Percentiles rank a stretch among this genome's conserved stretches.
These are phyloP conservation scores for Acleris emargana DNA, from an alignment of 2,888 invertebrate species.

Conservation along the genomic window DNA sequence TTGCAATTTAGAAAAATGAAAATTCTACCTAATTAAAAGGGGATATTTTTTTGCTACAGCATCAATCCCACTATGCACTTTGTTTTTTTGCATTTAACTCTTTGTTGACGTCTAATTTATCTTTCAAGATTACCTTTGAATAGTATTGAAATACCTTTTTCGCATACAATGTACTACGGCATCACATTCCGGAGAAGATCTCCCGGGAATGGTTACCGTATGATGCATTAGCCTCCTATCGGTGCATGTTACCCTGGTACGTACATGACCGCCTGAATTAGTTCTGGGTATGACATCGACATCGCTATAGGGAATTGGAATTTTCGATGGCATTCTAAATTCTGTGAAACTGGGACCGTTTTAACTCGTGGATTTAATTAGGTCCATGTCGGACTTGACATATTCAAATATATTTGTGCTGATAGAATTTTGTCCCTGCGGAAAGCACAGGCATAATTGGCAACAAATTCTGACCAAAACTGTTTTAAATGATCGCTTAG, in stretches of 20 bases:
- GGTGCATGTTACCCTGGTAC: slow-evolving; percentile 32
- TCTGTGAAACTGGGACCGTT: slow-evolving; percentile 20
- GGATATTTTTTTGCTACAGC: too few species aligned
- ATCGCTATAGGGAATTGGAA: slow-evolving; percentile 23
- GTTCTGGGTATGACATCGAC: slow-evolving; percentile 41
- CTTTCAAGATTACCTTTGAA: too few species aligned
- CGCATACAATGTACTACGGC: neutral
- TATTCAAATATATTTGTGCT: neutral
- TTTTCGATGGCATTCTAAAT: slow-evolving; percentile 32
- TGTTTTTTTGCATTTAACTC: too few species aligned
- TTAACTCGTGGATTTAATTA: slow-evolving; percentile 25
- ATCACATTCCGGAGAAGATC: slow-evolving; percentile 33
- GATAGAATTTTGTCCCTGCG: neutral
- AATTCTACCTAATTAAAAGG: too few species aligned
- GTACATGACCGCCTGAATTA: slow-evolving; percentile 52
- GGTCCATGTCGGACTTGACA: slow-evolving; percentile 15
- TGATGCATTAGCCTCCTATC: slow-evolving; percentile 50
- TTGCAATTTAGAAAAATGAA: too few species aligned
- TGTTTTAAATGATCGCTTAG: too few species aligned
- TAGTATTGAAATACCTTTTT: too few species aligned
- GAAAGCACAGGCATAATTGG: too few species aligned
- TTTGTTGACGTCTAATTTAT: too few species aligned
- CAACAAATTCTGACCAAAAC: too few species aligned
- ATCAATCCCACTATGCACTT: too few species aligned
- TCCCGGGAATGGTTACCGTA: slow-evolving; percentile 49